A percentile compares a stretch with the other conserved stretches of the same genome.
phyloP scores from a whole-genome alignment of 1,140 invertebrate species.

The Bradynema listronoti region DNA sequence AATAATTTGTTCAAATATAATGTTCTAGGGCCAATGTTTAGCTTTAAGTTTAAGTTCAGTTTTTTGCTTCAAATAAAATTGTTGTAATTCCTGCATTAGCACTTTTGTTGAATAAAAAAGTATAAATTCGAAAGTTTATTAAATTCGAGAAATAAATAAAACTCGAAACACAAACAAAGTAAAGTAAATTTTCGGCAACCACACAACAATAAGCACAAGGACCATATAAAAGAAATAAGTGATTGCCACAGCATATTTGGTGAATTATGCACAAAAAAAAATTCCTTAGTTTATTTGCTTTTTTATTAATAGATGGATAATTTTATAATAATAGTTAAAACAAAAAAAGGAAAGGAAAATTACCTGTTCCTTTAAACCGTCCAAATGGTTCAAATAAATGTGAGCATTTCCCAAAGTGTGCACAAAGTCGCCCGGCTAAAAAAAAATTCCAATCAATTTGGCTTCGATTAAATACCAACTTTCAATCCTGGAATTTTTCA shows the following conservation, averaged over 20 bases:
- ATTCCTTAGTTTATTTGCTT: background rate
- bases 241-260: background rate
- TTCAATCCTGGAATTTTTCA: background rate
- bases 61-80: too few species aligned
- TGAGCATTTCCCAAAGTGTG: conserved; percentile 94
- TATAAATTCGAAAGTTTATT: too few species aligned
- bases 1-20: too few species aligned
- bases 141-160: too few species aligned
- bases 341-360: background rate
- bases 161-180: too few species aligned
- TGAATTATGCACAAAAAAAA: background rate
- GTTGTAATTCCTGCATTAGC: too few species aligned
- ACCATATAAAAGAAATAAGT: too few species aligned
- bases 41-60: too few species aligned
- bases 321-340: conserved; percentile 10
- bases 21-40: too few species aligned
- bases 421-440: conserved; percentile 82
- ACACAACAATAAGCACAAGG: too few species aligned
- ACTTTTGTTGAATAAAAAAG: too few species aligned
- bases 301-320: background rate
- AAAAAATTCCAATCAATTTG: conserved; percentile 22
- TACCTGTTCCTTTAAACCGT: conserved; percentile 74
- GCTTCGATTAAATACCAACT: background rate
- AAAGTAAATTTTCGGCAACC: too few species aligned
- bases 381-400: conserved; percentile 85